A percentile compares a stretch with the other conserved stretches of the same genome.
Conservation (phyloP, 2,888 invertebrate species). For the Colostygia pectinataria region DNA sequence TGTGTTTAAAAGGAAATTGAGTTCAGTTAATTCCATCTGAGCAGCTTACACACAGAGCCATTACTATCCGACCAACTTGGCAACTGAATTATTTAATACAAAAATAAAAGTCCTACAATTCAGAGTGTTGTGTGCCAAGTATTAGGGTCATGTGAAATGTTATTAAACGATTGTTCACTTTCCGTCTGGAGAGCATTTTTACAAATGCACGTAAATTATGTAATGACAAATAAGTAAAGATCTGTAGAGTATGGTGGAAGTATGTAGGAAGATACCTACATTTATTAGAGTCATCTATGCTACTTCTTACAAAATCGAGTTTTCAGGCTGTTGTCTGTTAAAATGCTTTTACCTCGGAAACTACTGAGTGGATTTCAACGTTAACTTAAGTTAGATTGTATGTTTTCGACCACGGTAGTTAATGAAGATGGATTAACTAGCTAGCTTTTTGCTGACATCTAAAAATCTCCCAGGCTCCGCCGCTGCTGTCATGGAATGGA, state of each 20-base stretch:
- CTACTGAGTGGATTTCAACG: not conserved
- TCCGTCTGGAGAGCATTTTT: not conserved
- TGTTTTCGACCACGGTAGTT: not conserved
- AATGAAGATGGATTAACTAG: not conserved
- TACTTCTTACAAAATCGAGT: too few relatives aligned
- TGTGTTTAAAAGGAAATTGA: slow-evolving; percentile 10
- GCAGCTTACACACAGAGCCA: slow-evolving; percentile 4
- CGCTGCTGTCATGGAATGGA: slow-evolving; percentile 88
- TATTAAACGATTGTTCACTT: slow-evolving; percentile 1
- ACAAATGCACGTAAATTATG: too few relatives aligned
- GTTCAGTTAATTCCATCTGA: slow-evolving; percentile 12
- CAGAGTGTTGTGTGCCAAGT: slow-evolving; percentile 12
- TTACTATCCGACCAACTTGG: slow-evolving; percentile 12
- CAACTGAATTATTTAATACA: slow-evolving; percentile 14
- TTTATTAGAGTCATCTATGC: not conserved
- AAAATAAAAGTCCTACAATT: slow-evolving; percentile 12
- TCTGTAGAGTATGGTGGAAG: too few relatives aligned
- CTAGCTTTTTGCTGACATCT: not conserved
- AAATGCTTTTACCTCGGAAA: not conserved
- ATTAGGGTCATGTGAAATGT: slow-evolving; percentile 13
- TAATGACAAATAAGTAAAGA: too few relatives aligned
- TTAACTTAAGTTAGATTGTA: not conserved
- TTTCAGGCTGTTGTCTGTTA: not conserved
- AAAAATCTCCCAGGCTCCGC: slow-evolving; percentile 81
- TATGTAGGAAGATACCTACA: not conserved